phyloP scores from a whole-genome alignment of 2,797 vertebrate genomes.

The Fratercula arctica region DNA sequence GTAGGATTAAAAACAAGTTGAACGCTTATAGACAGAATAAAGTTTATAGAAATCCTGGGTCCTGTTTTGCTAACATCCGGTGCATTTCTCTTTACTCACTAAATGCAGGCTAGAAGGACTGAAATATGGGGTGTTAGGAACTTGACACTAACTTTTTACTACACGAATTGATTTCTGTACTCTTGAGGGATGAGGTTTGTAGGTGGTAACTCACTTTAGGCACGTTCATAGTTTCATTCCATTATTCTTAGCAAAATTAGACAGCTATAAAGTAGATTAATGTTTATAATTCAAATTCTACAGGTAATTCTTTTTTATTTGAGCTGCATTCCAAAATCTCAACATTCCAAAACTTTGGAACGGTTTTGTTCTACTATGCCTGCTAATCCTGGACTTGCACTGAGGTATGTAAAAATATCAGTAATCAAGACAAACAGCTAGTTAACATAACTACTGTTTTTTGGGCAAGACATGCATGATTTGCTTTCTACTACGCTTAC shows the following conservation, averaged over 20 bases:
- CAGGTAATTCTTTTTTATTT: slow-evolving; percentile 93
- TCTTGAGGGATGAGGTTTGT: background rate
- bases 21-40: background rate
- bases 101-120: background rate
- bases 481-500: background rate
- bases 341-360: slow-evolving; percentile 91
- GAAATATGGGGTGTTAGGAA: background rate
- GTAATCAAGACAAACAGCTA: background rate
- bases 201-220: background rate
- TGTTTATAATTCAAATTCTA: slow-evolving; percentile 52
- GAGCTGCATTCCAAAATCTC: slow-evolving; percentile 87
- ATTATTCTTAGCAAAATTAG: background rate
- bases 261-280: background rate
- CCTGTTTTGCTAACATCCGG: background rate
- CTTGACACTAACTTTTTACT: background rate
- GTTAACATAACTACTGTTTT: background rate
- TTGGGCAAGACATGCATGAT: background rate
- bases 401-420: slow-evolving; percentile 84
- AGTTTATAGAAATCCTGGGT: background rate
- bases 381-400: slow-evolving; percentile 88
- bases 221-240: background rate
- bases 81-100: background rate
- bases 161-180: background rate
- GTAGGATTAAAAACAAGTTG: background rate
- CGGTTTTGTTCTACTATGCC: slow-evolving; percentile 90